These are phyloP conservation scores for Diachasmimorpha longicaudata DNA, from an alignment of 1,140 invertebrate genomes.

Conservation along the genomic window DNA sequence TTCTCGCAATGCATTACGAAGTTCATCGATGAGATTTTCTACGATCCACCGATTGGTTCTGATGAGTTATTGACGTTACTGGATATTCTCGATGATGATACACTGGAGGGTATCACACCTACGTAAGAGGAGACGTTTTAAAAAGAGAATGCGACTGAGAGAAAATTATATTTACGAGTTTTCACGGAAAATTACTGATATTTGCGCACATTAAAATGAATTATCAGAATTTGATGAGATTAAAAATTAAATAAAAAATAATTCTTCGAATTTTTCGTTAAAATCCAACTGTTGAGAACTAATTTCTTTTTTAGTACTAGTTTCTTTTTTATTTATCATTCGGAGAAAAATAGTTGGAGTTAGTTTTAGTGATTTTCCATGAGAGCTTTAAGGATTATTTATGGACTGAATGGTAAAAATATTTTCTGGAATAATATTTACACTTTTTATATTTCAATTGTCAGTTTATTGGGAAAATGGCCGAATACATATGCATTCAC, in stretches of 20 bases:
- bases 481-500: conserved; percentile 88
- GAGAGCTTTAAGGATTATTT: too few species aligned
- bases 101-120: conserved; percentile 51
- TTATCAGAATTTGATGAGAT: too few species aligned
- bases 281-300: too few species aligned
- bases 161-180: too few species aligned
- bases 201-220: too few species aligned
- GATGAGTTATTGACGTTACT: conserved; percentile 59
- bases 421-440: conserved; percentile 7
- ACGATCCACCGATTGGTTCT: conserved; percentile 55
- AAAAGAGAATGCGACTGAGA: not conserved
- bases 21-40: conserved; percentile 69
- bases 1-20: conserved; percentile 70
- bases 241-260: too few species aligned
- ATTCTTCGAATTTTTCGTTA: too few species aligned
- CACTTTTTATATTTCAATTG: conserved; percentile 50
- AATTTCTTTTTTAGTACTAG: too few species aligned
- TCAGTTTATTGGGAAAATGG: conserved; percentile 73
- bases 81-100: conserved; percentile 53
- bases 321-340: too few species aligned
- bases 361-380: too few species aligned
- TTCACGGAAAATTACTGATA: too few species aligned
- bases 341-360: too few species aligned
- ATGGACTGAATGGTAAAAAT: not conserved
- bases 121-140: conserved; percentile 45